Conservation (phyloP, 1,140 invertebrate species). For the Drosophila cardini region DNA sequence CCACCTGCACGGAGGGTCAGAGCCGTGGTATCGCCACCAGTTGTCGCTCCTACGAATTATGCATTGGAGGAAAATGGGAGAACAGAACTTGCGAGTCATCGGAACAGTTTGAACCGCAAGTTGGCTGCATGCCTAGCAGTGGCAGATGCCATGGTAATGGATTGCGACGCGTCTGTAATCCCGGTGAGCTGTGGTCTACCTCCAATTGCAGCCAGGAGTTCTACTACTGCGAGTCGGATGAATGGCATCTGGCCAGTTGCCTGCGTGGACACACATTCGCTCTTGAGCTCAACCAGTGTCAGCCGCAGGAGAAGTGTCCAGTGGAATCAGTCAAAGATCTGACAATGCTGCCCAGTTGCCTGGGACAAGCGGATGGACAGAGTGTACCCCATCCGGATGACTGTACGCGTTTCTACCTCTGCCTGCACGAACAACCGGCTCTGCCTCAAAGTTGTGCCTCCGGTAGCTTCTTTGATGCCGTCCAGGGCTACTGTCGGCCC, state of each 20-base stretch:
- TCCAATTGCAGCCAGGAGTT: slow-evolving; percentile 65
- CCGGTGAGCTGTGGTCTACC: slow-evolving; percentile 36
- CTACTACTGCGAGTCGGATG: slow-evolving; percentile 63
- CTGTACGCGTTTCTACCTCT: slow-evolving; percentile 69
- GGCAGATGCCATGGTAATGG: slow-evolving; percentile 67
- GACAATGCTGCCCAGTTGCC: slow-evolving; percentile 26
- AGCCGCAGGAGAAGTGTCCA: slow-evolving; percentile 40
- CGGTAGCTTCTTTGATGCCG: slow-evolving; percentile 68
- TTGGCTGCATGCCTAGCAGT: slow-evolving; percentile 59
- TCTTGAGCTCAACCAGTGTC: slow-evolving; percentile 25
- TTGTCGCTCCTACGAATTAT: slow-evolving; percentile 66
- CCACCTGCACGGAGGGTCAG: slow-evolving; percentile 33
- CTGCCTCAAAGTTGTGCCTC: slow-evolving; percentile 55
- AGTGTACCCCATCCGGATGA: slow-evolving; percentile 62
- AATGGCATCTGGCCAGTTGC: slow-evolving; percentile 67
- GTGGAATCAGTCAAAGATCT: background rate
- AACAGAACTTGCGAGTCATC: slow-evolving; percentile 29
- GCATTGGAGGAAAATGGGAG: slow-evolving; percentile 46
- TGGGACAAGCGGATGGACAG: slow-evolving; percentile 54
- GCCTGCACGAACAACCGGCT: slow-evolving; percentile 46
- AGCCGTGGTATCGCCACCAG: slow-evolving; percentile 52
- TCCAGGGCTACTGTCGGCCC: slow-evolving; percentile 62
- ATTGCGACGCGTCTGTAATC: slow-evolving; percentile 53
- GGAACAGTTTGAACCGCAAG: slow-evolving; percentile 61
- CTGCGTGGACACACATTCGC: slow-evolving; percentile 59